Evolutionary conservation across 1,140 invertebrate genomes (phyloP).

Genomic region (Papilio dardanus): DNA sequence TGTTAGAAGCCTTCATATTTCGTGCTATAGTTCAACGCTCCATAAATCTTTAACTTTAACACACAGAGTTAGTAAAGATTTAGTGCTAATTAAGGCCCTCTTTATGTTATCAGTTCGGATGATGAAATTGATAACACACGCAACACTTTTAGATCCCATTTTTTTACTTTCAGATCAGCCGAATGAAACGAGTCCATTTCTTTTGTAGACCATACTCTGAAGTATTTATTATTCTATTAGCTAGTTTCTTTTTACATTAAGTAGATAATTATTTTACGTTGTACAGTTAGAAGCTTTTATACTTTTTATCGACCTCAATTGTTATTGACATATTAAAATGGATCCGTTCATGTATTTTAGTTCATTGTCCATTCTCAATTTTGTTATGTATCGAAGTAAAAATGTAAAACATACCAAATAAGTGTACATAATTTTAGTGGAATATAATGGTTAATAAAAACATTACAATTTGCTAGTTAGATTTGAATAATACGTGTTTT

Average conservation of each 20-base stretch:
- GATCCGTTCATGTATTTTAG: background rate
- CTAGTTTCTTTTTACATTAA: too few relatives aligned
- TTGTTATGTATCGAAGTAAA: too few relatives aligned
- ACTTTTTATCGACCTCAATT: background rate
- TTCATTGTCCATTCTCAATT: background rate
- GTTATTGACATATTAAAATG: background rate
- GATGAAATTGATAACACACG: background rate
- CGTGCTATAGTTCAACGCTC: constrained; percentile 7
- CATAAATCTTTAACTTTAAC: too few relatives aligned
- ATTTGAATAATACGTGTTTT: too few relatives aligned
- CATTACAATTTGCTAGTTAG: too few relatives aligned
- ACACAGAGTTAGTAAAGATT: too few relatives aligned
- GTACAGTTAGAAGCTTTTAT: background rate
- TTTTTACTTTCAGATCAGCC: too few relatives aligned
- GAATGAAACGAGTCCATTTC: background rate
- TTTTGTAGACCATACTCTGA: background rate
- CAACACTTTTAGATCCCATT: too few relatives aligned
- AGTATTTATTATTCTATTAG: too few relatives aligned
- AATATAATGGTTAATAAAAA: too few relatives aligned
- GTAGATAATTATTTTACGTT: background rate
- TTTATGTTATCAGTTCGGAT: background rate
- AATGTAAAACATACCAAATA: too few relatives aligned
- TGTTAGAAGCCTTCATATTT: background rate
- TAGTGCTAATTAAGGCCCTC: background rate
- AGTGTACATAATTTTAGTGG: too few relatives aligned